A percentile compares a stretch with the other conserved stretches of the same genome.
These are phyloP conservation scores for Australoheros scitulus DNA, from an alignment of 2,113 vertebrate species.

Conservation along the genomic window DNA sequence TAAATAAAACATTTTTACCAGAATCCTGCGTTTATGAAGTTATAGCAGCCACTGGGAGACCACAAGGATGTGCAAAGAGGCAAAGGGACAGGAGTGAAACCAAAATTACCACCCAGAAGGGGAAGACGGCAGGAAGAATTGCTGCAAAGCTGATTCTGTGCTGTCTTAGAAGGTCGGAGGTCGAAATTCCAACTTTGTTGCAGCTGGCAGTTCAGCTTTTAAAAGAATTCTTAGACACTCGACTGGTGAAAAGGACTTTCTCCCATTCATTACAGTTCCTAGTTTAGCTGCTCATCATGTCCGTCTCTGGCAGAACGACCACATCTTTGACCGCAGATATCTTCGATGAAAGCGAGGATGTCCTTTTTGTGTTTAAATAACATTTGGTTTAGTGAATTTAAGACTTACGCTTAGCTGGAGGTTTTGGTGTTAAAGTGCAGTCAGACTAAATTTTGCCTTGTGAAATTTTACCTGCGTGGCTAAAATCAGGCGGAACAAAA, in stretches of 20 bases:
- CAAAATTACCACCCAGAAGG: not conserved
- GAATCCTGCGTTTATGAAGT: not conserved
- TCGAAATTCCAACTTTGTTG: not conserved
- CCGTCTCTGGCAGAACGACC: not conserved
- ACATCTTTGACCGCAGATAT: not conserved
- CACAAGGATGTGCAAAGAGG: not conserved
- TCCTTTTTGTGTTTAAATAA: not conserved
- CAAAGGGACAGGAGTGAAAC: not conserved
- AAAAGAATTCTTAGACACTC: not conserved
- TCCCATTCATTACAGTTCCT: not conserved
- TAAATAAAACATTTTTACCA: not conserved
- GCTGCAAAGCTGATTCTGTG: not conserved
- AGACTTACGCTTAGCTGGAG: not conserved
- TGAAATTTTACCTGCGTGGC: not conserved
- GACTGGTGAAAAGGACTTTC: no score
- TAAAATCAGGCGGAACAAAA: not conserved
- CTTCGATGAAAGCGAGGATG: not conserved
- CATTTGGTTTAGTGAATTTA: not conserved
- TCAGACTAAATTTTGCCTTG: not conserved
- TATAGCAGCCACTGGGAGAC: not conserved
- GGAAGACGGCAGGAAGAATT: not conserved
- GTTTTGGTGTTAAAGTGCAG: slow-evolving; percentile 1
- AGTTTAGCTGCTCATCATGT: not conserved
- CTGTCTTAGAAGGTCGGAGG: not conserved
- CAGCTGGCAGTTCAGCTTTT: not conserved